phyloP scores from a whole-genome alignment of 2,888 invertebrate species.

The Adela reaumurella region DNA sequence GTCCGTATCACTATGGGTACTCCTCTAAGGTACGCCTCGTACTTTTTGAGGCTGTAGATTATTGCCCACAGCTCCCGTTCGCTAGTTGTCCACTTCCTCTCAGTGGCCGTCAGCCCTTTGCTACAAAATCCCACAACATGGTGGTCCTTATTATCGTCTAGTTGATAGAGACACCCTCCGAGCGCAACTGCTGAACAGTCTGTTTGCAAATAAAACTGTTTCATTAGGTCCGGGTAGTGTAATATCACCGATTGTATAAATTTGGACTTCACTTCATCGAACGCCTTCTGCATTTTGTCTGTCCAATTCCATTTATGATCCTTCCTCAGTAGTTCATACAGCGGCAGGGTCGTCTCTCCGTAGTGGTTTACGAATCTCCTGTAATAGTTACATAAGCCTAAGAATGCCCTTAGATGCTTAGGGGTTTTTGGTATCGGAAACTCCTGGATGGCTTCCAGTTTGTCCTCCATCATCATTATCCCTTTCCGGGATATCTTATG shows the following conservation, averaged over 20 bases:
- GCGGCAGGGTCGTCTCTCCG: conserved; percentile 6
- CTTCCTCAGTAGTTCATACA: conserved; percentile 14
- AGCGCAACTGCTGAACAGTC: conserved; percentile 7
- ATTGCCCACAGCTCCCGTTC: conserved; percentile 16
- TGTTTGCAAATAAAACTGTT: conserved; percentile 13
- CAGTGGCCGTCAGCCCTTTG: conserved; percentile 9
- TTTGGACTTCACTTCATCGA: conserved; percentile 10
- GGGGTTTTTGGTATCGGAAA: conserved; percentile 13
- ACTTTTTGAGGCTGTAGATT: conserved; percentile 13
- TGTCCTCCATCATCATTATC: conserved; percentile 10
- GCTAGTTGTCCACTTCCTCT: conserved; percentile 14
- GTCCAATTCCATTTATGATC: conserved; percentile 9
- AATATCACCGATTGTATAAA: conserved; percentile 10
- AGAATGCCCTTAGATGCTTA: conserved; percentile 14
- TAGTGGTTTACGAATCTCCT: conserved; percentile 13
- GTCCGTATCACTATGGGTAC: conserved; percentile 12
- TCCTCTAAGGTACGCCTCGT: conserved; percentile 16
- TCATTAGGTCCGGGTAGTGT: conserved; percentile 8
- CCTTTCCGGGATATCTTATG: conserved; percentile 9
- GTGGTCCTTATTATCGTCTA: conserved; percentile 6
- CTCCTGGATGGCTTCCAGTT: conserved; percentile 9
- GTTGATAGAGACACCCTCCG: conserved; percentile 14
- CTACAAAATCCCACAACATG: conserved; percentile 13
- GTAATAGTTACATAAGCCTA: conserved; percentile 16
- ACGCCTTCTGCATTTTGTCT: conserved; percentile 7